A percentile compares a stretch with the other conserved stretches of the same genome.
phyloP scores from a whole-genome alignment of 2,888 invertebrate species.

The Schizaphis graminum region DNA sequence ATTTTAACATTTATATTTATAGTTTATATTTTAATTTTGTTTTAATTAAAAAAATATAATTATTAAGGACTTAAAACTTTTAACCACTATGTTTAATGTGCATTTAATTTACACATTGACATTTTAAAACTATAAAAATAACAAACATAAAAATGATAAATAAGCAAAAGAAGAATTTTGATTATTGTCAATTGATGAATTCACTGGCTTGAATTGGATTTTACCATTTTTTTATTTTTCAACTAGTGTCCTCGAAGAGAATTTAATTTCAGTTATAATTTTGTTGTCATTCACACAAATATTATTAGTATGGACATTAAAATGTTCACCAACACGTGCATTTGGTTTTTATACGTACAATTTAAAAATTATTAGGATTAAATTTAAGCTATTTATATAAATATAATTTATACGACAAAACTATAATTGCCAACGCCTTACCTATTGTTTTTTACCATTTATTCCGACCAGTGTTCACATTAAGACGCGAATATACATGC shows the following conservation, averaged over 20 bases:
- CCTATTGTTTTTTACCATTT: background rate
- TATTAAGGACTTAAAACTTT: rapidly evolving
- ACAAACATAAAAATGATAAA: background rate
- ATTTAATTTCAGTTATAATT: too few relatives aligned
- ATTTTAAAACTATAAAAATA: background rate
- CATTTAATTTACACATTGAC: background rate
- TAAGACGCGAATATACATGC: background rate
- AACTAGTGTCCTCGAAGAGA: background rate
- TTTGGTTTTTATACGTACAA: background rate
- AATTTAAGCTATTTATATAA: background rate
- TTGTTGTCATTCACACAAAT: too few relatives aligned
- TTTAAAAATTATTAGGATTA: background rate
- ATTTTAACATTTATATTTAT: background rate
- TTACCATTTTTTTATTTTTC: background rate
- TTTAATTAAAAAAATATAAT: background rate
- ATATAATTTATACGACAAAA: background rate
- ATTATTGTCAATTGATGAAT: background rate
- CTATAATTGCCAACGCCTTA: background rate
- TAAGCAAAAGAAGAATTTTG: background rate
- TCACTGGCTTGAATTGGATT: background rate
- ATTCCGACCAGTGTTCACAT: background rate
- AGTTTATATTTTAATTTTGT: background rate
- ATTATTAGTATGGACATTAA: too few relatives aligned
- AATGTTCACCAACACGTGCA: too few relatives aligned
- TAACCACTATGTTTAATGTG: background rate